A percentile compares a stretch with the other conserved stretches of the same genome.
phyloP scores from a whole-genome alignment of 2,113 vertebrate species.

The Apeltes quadracus region DNA sequence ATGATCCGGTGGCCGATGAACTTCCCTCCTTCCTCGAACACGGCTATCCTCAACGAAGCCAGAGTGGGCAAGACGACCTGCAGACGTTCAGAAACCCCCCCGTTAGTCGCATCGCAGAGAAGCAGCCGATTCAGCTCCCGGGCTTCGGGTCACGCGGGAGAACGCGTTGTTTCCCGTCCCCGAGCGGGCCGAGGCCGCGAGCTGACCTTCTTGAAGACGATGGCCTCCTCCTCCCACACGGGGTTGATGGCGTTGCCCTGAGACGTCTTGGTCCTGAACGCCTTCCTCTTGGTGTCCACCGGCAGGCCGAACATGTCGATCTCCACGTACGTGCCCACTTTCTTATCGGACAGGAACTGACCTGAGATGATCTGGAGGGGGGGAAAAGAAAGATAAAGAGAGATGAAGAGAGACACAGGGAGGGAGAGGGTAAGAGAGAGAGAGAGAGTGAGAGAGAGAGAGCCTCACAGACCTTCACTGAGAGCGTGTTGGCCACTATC shows the following conservation, averaged over 20 bases:
- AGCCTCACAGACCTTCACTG: constrained; percentile 84
- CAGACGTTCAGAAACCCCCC: neutral
- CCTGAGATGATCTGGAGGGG: constrained; percentile 92
- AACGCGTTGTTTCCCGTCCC: neutral
- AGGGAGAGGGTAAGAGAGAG: neutral
- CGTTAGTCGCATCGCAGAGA: neutral
- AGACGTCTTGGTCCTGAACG: constrained; percentile 95
- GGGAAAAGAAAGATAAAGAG: neutral
- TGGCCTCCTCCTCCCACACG: constrained; percentile 95
- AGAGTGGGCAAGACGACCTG: constrained; percentile 95
- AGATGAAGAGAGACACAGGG: neutral
- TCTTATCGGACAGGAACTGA: constrained; percentile 97
- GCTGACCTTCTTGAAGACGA: constrained; percentile 95
- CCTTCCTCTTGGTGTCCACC: constrained; percentile 95
- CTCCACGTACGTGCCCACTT: constrained; percentile 95
- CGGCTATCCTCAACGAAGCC: constrained; percentile 92
- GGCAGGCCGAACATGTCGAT: constrained; percentile 98
- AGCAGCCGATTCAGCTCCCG: neutral
- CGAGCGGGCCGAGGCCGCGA: neutral
- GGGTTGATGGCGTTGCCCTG: constrained; percentile 96
- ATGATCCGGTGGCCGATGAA: constrained; percentile 96
- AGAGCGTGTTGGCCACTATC: constrained; percentile 96
- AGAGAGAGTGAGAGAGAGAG: neutral
- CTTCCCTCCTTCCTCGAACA: constrained; percentile 97
- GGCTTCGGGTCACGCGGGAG: no score